Base-by-base conservation (phyloP, 1,140 invertebrate species). In the Forficula auricularia region DNA sequence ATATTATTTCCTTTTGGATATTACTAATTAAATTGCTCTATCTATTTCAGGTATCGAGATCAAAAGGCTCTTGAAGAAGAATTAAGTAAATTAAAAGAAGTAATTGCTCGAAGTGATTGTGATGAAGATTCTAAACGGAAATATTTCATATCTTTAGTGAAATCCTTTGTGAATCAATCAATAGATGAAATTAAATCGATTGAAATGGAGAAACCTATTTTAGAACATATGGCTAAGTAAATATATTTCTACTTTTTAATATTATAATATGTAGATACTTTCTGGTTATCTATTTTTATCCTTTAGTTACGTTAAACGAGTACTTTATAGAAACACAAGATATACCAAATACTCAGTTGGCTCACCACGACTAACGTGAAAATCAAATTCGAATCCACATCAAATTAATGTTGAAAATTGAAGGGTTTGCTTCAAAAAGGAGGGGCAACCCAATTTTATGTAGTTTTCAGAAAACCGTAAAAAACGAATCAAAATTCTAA, bases 51-150 rank as follows among this genome's bases (percentile, higher is more conserved):
- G 50, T 91, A 77, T 52, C 77, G 77, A 42, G 70, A 83, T 56
- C 71, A 78, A 56, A 90, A 91, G 57, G 78, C 81, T 48, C 58
- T 89, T 10, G 73, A 88, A 52, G 62, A 68, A 4, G 72, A 77
- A 59, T 61, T 92, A 14, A 57, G 67, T 22, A 63, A 63, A 19
- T 56, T 91, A 15, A 72, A 75, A 32, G 63, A 70, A 40, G 67
- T 70, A n/a, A 63, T 80, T 50, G 57, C 71, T 12, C 68, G 68
- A 19, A 68, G 70, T 42, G 70, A 72, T 16, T 33, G 48, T 10
- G 85, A 89, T 55, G 88, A 92, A 15, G 81, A 86, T 51, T 66
- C 75, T 0, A 77, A 80, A 57, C 65, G 88, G 45, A 72, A 88
- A 42, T 92, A 88, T 62, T 89, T 83, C 55, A 53, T 83, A 1